phyloP scores from a whole-genome alignment of 53 echinoderm and acorn worm species.

The Echinometra lucunter region DNA sequence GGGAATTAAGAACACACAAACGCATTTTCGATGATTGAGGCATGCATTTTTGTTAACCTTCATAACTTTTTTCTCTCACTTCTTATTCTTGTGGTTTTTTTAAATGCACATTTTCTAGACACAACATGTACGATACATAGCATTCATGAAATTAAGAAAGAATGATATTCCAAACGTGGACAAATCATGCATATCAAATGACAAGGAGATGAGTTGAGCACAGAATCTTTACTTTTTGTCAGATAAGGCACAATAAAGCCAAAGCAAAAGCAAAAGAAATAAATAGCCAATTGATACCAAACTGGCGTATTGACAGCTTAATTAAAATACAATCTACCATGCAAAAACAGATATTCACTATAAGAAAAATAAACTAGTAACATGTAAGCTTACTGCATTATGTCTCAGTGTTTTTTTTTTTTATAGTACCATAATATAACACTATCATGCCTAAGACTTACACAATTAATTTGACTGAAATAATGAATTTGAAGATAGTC shows the following conservation, averaged over 20 bases:
- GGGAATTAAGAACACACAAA: neutral
- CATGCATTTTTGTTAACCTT: neutral
- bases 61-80: neutral
- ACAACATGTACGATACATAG: neutral
- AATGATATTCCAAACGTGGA: neutral
- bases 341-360: neutral
- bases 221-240: neutral
- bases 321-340: neutral
- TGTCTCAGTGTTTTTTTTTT: neutral
- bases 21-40: neutral
- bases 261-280: neutral
- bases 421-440: too few relatives aligned
- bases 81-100: neutral
- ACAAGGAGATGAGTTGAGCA: neutral
- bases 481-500: too few relatives aligned
- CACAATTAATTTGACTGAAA: too few relatives aligned
- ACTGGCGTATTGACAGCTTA: too few relatives aligned
- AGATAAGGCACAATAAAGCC: slow-evolving; percentile 27
- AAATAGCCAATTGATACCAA: neutral
- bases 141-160: neutral
- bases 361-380: neutral
- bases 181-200: neutral
- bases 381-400: neutral
- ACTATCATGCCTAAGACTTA: too few relatives aligned
- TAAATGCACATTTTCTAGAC: neutral